Evolutionary conservation across 2,888 invertebrate species (phyloP).

Genomic region (Tridacna gigas): DNA sequence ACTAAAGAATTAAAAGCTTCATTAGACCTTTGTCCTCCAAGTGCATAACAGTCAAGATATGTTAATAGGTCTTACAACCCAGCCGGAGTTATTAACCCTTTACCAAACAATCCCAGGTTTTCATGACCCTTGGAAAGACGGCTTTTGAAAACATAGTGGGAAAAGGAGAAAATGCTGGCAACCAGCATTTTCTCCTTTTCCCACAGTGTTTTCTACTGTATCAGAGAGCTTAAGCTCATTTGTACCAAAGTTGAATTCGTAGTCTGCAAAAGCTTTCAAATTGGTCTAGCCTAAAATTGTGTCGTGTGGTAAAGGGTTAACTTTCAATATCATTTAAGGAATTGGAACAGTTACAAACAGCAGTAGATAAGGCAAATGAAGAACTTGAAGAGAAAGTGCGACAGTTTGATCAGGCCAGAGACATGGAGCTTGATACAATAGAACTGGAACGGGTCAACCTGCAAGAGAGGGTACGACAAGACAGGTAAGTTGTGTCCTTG

Average conservation of each 20-base stretch:
- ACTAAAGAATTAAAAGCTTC: too few species aligned
- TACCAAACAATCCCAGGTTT: too few species aligned
- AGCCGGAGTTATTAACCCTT: too few species aligned
- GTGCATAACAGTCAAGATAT: too few species aligned
- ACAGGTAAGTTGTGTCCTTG: slow-evolving; percentile 68
- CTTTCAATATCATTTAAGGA: slow-evolving; percentile 81
- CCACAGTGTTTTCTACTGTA: neutral
- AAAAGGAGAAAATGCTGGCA: neutral
- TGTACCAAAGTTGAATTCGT: too few species aligned
- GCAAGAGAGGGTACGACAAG: slow-evolving; percentile 81
- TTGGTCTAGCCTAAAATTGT: too few species aligned
- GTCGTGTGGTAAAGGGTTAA: too few species aligned
- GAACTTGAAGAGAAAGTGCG: slow-evolving; percentile 76
- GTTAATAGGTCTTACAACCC: too few species aligned
- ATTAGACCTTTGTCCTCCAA: too few species aligned
- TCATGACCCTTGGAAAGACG: too few species aligned
- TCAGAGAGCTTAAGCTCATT: too few species aligned
- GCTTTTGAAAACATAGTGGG: neutral
- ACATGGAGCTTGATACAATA: slow-evolving; percentile 79
- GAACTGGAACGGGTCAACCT: slow-evolving; percentile 81
- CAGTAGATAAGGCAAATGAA: slow-evolving; percentile 86
- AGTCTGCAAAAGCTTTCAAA: too few species aligned
- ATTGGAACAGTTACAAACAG: slow-evolving; percentile 89
- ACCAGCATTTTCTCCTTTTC: neutral
- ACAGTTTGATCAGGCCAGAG: slow-evolving; percentile 78